phyloP scores from a whole-genome alignment of 2,113 vertebrate species.

The Sylvietta virens region DNA sequence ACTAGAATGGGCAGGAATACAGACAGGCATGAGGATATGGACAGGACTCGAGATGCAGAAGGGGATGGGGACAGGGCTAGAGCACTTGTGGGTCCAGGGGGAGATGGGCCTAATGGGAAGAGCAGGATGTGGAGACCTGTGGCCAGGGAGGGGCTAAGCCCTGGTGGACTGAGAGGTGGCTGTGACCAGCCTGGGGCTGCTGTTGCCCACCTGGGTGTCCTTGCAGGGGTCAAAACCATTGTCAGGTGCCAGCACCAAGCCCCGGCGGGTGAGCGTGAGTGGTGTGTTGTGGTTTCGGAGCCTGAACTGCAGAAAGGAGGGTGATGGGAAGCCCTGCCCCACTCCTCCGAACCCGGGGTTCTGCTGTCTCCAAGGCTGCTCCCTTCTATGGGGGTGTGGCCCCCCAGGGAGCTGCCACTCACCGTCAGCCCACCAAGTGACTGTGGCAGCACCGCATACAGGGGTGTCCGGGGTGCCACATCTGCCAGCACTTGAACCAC shows the following conservation, averaged over 20 bases:
- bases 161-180: background rate
- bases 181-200: background rate
- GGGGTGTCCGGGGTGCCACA: background rate
- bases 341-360: rapidly evolving
- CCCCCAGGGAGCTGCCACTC: background rate
- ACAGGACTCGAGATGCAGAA: background rate
- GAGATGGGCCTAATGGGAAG: rapidly evolving
- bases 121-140: rapidly evolving
- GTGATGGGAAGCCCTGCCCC: background rate
- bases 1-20: background rate
- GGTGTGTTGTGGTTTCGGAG: conserved; percentile 5
- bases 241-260: conserved; percentile 51
- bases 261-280: conserved; percentile 48
- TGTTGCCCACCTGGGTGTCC: conserved; percentile 52
- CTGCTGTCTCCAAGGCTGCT: background rate
- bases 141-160: background rate
- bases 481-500: conserved; percentile 58
- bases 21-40: background rate
- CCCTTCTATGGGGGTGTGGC: rapidly evolving
- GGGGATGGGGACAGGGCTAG: background rate
- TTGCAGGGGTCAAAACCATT: conserved; percentile 56
- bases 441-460: conserved; percentile 50
- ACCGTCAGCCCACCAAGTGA: background rate
- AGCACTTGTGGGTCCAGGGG: rapidly evolving
- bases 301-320: conserved; percentile 48